These are phyloP conservation scores for Centropristis striata DNA, from an alignment of 2,113 vertebrate genomes.

Conservation along the genomic window DNA sequence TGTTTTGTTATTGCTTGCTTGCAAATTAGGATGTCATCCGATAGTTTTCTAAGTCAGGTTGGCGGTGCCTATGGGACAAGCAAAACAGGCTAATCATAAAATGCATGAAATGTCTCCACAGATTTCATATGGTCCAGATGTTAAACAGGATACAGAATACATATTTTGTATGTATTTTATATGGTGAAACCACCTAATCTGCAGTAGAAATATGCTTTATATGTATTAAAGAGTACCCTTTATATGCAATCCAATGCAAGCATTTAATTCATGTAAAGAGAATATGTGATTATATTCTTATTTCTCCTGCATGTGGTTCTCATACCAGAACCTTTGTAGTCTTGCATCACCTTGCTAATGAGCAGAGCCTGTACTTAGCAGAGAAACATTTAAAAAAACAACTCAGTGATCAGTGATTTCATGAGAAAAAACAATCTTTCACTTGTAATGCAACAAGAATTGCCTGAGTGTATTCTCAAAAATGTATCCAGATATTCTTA, in stretches of 20 bases:
- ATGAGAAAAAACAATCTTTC: neutral
- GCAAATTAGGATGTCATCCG: neutral
- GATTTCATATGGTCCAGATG: neutral
- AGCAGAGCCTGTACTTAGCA: neutral
- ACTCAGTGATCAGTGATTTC: neutral
- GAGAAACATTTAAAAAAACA: neutral
- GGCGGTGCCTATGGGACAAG: neutral
- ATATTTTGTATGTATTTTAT: no score
- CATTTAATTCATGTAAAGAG: neutral
- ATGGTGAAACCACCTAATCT: neutral
- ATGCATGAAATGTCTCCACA: neutral
- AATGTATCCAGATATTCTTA: neutral
- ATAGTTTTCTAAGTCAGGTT: neutral
- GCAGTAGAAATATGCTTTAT: neutral
- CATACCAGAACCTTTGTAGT: neutral
- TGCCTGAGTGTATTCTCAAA: neutral
- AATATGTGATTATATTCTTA: neutral
- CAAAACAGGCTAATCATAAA: neutral
- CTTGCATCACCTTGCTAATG: neutral
- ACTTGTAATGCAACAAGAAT: neutral
- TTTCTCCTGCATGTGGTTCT: neutral
- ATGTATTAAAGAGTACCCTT: neutral
- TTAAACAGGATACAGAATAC: neutral
- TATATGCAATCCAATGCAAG: neutral
- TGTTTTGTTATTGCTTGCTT: neutral